Evolutionary conservation across 2,888 invertebrate genomes (phyloP), one percentile per base, ranked within the genome.

Genomic region (Mythimna pallens): DNA sequence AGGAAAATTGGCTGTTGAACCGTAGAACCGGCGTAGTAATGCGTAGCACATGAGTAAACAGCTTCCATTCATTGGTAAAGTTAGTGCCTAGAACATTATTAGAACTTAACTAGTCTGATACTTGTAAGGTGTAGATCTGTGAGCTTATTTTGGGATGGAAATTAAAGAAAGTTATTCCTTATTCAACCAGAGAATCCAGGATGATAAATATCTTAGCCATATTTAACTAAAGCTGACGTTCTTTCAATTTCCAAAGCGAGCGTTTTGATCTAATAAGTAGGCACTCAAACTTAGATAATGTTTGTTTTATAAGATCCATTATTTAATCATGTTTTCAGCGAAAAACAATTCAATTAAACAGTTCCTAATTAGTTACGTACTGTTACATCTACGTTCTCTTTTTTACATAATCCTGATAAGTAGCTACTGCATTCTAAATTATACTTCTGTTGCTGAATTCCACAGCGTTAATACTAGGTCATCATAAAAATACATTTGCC

Each of bases 61-160:
- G 89, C 88, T 92, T 92, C 91, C 90, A 91, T 92, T 92, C 89
- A 89, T 86, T 90, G 84, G 82, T 80, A 79, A 87, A 87, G 84
- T 81, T 87, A 80, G 55, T 65, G 55, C 74, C 58, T 70, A 79
- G 57, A 59, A 36, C 50, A 58, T 66, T 82, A 59, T 57, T 70
- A 62, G 30, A 78, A 61, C 55, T 82, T 72, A 67, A 73, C 22
- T 69, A 65, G 52, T 34, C 30, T 50, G 12, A 65, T 78, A 47
- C 25, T 20, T 71, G 67, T 3, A 34, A 58, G 47, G 30, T 55
- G 43, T 64, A 0, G 36, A 14, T 12, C 20, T 57, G 10, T 34
- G 10, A 43, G 30, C 14, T 55, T 55, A 76, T 76, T 25, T 66
- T 1, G 7, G 25, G 12, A n/a, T 2, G 36, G 7, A 65, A 58